Base-by-base conservation (phyloP, 2,888 invertebrate species). In the Eupithecia vulgata region DNA sequence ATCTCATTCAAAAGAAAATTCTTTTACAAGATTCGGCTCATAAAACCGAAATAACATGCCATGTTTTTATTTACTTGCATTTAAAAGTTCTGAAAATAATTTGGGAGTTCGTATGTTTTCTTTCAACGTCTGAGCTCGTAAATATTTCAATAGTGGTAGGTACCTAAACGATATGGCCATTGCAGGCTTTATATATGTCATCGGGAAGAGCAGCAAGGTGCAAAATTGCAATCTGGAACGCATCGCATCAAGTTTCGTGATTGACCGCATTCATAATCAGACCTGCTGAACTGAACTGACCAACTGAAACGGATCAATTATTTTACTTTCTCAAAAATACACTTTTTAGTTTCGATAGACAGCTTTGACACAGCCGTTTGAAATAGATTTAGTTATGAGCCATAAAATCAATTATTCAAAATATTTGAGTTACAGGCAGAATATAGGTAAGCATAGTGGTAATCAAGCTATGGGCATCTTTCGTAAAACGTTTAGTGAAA, bases 31-130 rank as follows among this genome's bases (percentile, higher is more conserved):
- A 68, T 73, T 68, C n/a, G 57, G 67, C 76, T 74, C 78, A 74
- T 79, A 78, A 80, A 78, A 79, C 68, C 45, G 70, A 79, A 79
- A 78, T 77, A 78, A 72, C 62, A 65, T 71, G 34, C 45, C 74
- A 73, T 74, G 70, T 76, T 76, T 78, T 74, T 73, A 80, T 78
- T 74, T 71, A 76, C 68, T 72, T 76, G 71, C 62, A 73, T 70
- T 59, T 25, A 70, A 72, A 59, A 25, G 30, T 64, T 65, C 64
- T 10, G 4, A 59, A 72, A 69, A 66, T 72, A 72, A 40, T 68
- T 72, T 62, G 3, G 25, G 17, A 52, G 61, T 13, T 52, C 10
- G 25, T 42, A 40, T 13, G 10, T 25, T 70, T 70, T 71, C 62
- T 62, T 71, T 62, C 37, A 25, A 34, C n/a, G 30, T 13, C 25